Base-by-base conservation (phyloP, 2,797 vertebrate genomes). In the Enteromius argenteus region DNA sequence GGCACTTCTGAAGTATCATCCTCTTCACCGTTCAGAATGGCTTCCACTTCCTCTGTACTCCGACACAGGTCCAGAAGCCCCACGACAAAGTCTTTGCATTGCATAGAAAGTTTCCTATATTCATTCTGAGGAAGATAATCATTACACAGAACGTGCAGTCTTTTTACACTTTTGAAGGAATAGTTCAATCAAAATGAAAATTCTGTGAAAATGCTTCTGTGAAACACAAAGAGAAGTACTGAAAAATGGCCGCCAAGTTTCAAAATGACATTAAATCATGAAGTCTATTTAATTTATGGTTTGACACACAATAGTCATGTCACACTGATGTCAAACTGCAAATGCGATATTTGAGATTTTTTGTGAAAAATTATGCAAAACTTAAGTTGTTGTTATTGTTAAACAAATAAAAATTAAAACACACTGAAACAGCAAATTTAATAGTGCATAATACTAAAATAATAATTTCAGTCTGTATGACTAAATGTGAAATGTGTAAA, bases 51-150 rank as follows among this genome's bases (percentile, higher is more conserved):
- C 92, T 99, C 97, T 0, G 97, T 99, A 91, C 97, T 99, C 91
- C 98, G 97, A 92, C 98, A 99, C 85, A 99, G 94, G 89, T 99
- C 98, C 84, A 99, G 94, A 80, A 99, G 96, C 32, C 98, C 98
- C 42, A 99, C 98, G 77, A 99, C 97, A 74, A 98, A 99, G 90
- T 99, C 98, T 90, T 99, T 99, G 93, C 98, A 99, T 91, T 99
- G 98, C 93, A 96, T 96, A 1, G 98, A 99, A 89, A 99, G 93
- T 72, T 96, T 96, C 92, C 96, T 97, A 93, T 99, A 99, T 91
- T 99, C 98, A 56, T 99, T 98, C 98, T 99, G 87, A 81, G 62
- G 86, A 90, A 92, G 67, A 85, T 75, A 79, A 27, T 76, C 3
- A 72, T 69, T 44, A 46, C 5, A 42, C 30, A 64, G 30, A 49